phyloP scores from a whole-genome alignment of 2,113 vertebrate species.

The Accipiter cooperii region DNA sequence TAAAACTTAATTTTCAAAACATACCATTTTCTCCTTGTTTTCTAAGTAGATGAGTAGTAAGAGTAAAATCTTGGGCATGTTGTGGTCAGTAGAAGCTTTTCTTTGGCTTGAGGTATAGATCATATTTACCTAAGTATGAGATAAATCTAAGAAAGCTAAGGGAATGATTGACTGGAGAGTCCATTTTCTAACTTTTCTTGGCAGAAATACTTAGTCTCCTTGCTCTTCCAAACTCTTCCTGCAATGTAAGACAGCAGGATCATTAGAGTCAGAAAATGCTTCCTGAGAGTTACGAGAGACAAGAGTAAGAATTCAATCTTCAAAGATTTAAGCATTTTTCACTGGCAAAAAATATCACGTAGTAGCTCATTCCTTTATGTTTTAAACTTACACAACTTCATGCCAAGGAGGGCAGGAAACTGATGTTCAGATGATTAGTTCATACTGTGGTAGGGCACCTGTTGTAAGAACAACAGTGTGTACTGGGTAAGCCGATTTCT shows the following conservation, averaged over 20 bases:
- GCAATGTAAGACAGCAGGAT: background rate
- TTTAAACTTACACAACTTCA: background rate
- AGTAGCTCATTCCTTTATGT: background rate
- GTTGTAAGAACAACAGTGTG: background rate
- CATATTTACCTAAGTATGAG: background rate
- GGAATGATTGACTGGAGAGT: background rate
- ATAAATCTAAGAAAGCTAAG: background rate
- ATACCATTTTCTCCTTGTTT: background rate
- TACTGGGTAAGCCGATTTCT: background rate
- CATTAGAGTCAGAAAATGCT: background rate
- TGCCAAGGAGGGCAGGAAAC: background rate
- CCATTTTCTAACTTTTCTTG: background rate
- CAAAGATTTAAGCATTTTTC: background rate
- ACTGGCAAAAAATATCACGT: background rate
- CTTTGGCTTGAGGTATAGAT: background rate
- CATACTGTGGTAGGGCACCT: fast-evolving
- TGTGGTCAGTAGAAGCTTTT: background rate
- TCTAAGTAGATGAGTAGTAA: background rate
- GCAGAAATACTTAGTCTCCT: background rate
- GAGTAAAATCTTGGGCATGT: background rate
- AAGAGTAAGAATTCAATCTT: background rate
- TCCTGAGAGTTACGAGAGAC: background rate
- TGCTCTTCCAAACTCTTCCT: background rate
- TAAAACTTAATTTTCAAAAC: background rate
- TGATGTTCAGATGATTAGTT: background rate